Percentiles rank a stretch among this genome's conserved stretches.
Evolutionary conservation across 2,888 invertebrate species (phyloP).

Genomic region (Cephus runcator): DNA sequence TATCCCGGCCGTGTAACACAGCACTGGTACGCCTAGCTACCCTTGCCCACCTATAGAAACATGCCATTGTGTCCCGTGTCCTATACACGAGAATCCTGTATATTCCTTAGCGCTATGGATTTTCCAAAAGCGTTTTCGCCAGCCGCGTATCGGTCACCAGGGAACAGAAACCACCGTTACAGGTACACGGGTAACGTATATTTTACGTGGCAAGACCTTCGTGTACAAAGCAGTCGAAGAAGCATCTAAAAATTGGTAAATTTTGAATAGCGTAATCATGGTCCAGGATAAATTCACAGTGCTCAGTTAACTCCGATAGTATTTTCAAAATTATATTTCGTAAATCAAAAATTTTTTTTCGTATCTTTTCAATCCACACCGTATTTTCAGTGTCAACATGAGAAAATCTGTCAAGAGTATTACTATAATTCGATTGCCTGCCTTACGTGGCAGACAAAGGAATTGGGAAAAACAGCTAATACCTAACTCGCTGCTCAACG

Average conservation of each 20-base stretch:
- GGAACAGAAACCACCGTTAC: neutral
- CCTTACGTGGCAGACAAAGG: neutral
- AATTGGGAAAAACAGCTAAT: neutral
- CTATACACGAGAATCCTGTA: conserved; percentile 42
- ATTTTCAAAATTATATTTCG: no score
- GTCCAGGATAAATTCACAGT: no score
- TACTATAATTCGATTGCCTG: neutral
- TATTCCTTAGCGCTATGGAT: conserved; percentile 55
- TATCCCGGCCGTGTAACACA: conserved; percentile 18
- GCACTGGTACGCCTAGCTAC: conserved; percentile 19
- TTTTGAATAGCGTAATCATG: no score
- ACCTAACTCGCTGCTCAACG: conserved; percentile 1
- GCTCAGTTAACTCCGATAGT: no score
- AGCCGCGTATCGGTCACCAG: conserved; percentile 2
- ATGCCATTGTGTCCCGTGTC: conserved; percentile 57
- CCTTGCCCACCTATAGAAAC: conserved; percentile 43
- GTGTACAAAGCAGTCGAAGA: no score
- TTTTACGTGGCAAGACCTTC: no score
- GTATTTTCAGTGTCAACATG: no score
- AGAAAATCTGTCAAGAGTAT: no score
- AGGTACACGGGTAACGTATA: no score
- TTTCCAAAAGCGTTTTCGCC: conserved; percentile 52
- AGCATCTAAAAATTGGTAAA: no score
- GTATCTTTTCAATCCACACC: no score
- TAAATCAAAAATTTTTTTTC: no score